Percentiles rank a stretch among this genome's conserved stretches.
phyloP scores from a whole-genome alignment of 2,113 vertebrate genomes.

The Leptosomus discolor region DNA sequence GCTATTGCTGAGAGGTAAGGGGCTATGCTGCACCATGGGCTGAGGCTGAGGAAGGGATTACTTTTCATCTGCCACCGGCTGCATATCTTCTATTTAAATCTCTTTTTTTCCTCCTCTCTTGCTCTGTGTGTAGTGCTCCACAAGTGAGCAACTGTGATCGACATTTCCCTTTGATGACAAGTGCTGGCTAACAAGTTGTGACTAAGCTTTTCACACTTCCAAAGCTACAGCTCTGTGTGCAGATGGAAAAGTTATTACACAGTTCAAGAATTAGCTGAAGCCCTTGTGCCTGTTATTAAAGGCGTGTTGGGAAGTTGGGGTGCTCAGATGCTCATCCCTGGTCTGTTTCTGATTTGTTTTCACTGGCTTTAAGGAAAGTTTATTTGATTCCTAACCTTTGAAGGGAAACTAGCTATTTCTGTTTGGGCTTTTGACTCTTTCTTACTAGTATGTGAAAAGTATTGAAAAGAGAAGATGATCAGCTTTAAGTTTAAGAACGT shows the following conservation, averaged over 20 bases:
- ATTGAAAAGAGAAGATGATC: neutral
- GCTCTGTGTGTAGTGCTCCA: neutral
- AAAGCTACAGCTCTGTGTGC: neutral
- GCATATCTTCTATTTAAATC: neutral
- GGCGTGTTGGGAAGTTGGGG: neutral
- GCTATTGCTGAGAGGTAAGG: constrained; percentile 92
- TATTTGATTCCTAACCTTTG: neutral
- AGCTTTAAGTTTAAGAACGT: neutral
- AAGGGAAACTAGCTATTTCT: neutral
- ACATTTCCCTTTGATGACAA: neutral
- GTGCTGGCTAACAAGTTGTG: neutral
- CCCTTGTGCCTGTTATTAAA: neutral
- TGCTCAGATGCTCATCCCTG: neutral
- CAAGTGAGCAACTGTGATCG: neutral
- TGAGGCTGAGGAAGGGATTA: neutral
- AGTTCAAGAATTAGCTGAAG: neutral
- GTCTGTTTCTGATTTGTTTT: neutral
- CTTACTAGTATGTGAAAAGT: neutral
- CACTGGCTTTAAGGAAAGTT: neutral
- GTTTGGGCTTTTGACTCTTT: neutral
- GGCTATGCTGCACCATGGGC: neutral
- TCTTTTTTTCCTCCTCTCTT: neutral
- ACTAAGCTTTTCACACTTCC: neutral
- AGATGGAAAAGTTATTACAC: neutral
- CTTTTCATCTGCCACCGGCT: neutral